Evolutionary conservation across 2,888 invertebrate genomes (phyloP), one percentile per base, ranked within the genome.

Genomic region (Drepanosiphum platanoidis): DNA sequence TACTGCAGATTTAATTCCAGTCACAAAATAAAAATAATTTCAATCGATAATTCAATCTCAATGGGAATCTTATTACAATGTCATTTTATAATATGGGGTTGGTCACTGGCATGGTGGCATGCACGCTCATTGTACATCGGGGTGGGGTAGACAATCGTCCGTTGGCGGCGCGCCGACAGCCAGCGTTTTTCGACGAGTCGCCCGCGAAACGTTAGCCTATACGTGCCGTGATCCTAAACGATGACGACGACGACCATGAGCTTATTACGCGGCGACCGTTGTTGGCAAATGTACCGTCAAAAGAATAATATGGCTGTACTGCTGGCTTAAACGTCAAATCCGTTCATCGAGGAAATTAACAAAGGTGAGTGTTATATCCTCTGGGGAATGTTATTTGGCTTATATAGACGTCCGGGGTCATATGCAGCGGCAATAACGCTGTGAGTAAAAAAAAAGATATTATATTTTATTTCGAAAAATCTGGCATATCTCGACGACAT

Each of bases 181-280:
- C 27, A 58, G 70, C 80, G 70, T 75, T 83, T 83, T 66, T 66
- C 74, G 34, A 27, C 34, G 82, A 72, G 72, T 83, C 75, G 74
- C 42, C 42, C 64, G 74, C 64, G 75, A 68, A 83, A 83, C 83
- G 83, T 83, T 83, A 66, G 83, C 75, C 75, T 74, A 75, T 83
- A 74, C 75, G 74, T 66, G 66, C 34, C 22, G 83, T 9, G 82
- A 42, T 72, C 58, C 27, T 22, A 61, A 71, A 61, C 82, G 68
- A 34, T 27, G 72, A 68, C 68, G 68, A 32, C 52, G 32, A 36
- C 68, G 68, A 81, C 36, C 58, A 70, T 30, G 81, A 42, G 42
- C 72, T 82, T 46, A 74, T 46, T 75, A 52, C 46, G 74, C 18
- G 27, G 74, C 18, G 34, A 18, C 18, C 30, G 74, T 42, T 30